A percentile compares a stretch with the other conserved stretches of the same genome.
Evolutionary conservation across 2,888 invertebrate species (phyloP).

Genomic region (Bombylius major): DNA sequence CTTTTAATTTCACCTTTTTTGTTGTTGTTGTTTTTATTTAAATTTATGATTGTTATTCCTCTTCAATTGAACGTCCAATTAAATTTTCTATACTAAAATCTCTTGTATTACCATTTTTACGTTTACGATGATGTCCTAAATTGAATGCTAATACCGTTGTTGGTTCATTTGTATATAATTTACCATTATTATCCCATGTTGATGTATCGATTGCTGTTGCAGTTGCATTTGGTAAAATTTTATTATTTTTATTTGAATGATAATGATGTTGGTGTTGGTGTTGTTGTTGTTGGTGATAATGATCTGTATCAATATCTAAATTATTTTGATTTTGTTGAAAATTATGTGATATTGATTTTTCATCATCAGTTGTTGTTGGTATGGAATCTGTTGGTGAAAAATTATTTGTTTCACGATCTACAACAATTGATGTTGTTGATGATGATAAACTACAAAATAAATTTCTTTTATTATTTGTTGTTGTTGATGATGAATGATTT

Average conservation of each 20-base stretch:
- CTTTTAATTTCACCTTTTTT: neutral
- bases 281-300: neutral
- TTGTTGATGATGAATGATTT: too few relatives aligned
- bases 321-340: too few relatives aligned
- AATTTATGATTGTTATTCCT: conserved; percentile 7
- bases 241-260: neutral
- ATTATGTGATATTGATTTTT: neutral
- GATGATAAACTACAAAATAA: neutral
- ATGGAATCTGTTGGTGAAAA: neutral
- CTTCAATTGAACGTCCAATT: conserved; percentile 30
- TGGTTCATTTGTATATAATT: conserved; percentile 14
- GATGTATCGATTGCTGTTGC: too few relatives aligned
- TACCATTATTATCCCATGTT: neutral
- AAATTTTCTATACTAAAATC: conserved; percentile 37
- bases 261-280: neutral
- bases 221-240: neutral
- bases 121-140: conserved; percentile 24
- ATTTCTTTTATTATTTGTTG: neutral
- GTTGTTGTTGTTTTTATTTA: neutral
- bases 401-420: neutral
- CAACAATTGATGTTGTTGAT: neutral
- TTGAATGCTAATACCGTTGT: conserved; percentile 23
- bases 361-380: neutral
- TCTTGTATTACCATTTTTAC: conserved; percentile 28
- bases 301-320: neutral